A percentile compares a stretch with the other conserved stretches of the same genome.
Evolutionary conservation across 2,888 invertebrate genomes (phyloP).

Genomic region (Petrolisthes manimaculis): DNA sequence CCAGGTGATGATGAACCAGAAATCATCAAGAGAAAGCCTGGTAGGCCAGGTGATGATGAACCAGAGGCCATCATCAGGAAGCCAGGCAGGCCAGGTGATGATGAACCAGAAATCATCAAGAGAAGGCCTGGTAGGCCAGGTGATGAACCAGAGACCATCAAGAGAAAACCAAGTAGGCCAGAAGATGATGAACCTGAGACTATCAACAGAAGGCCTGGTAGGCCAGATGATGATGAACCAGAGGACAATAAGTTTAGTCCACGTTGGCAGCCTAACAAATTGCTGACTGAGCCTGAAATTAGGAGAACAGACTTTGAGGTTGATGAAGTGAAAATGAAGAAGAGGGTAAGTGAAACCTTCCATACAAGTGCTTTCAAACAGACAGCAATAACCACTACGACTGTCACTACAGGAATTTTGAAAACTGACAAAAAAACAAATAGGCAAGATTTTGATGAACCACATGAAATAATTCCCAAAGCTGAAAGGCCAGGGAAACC

Average conservation of each 20-base stretch:
- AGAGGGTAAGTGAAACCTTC: slow-evolving; percentile 6
- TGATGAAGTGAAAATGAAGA: neutral
- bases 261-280: neutral
- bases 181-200: neutral
- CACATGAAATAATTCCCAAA: neutral
- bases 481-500: slow-evolving; percentile 11
- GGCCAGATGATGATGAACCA: slow-evolving; percentile 20
- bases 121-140: slow-evolving; percentile 6
- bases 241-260: slow-evolving; percentile 9
- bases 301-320: neutral
- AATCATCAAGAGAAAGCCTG: neutral
- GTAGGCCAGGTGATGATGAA: slow-evolving; percentile 4
- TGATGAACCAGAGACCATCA: slow-evolving; percentile 22
- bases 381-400: neutral
- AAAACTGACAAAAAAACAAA: neutral
- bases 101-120: slow-evolving; percentile 16
- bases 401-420: neutral
- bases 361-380: neutral
- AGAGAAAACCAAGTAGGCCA: neutral
- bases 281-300: slow-evolving; percentile 13
- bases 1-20: slow-evolving; percentile 20
- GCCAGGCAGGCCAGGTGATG: neutral
- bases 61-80: slow-evolving; percentile 3
- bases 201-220: neutral
- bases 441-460: neutral